Conservation (phyloP, 1,140 invertebrate species). For the Bombus pascuorum region DNA sequence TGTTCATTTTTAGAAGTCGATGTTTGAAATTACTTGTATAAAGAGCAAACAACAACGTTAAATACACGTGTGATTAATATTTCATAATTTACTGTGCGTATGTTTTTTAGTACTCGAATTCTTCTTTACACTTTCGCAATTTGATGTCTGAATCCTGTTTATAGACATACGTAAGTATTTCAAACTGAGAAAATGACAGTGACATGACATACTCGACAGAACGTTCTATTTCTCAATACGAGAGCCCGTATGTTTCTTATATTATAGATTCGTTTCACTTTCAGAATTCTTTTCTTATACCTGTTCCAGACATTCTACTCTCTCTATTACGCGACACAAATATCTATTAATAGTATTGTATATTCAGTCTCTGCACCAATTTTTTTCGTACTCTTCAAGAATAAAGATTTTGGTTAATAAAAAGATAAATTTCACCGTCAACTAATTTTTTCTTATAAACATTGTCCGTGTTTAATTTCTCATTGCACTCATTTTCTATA, state of each 20-base stretch:
- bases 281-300: not conserved
- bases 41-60: no score
- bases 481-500: not conserved
- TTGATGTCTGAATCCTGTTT: not conserved
- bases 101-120: not conserved
- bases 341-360: not conserved
- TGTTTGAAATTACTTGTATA: no score
- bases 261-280: conserved; percentile 8
- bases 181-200: not conserved
- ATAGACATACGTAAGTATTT: not conserved
- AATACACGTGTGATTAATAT: no score
- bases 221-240: not conserved
- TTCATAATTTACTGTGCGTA: no score
- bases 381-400: not conserved
- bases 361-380: not conserved
- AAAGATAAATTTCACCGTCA: not conserved
- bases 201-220: not conserved
- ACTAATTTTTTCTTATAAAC: not conserved
- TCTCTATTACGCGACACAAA: not conserved
- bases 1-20: no score
- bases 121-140: not conserved
- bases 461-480: no score
- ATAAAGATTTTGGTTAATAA: not conserved
- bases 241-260: not conserved
- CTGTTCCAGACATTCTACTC: not conserved